Base-by-base conservation (phyloP, 35 echinoderm and acorn worm species). In the Lytechinus variegatus region DNA sequence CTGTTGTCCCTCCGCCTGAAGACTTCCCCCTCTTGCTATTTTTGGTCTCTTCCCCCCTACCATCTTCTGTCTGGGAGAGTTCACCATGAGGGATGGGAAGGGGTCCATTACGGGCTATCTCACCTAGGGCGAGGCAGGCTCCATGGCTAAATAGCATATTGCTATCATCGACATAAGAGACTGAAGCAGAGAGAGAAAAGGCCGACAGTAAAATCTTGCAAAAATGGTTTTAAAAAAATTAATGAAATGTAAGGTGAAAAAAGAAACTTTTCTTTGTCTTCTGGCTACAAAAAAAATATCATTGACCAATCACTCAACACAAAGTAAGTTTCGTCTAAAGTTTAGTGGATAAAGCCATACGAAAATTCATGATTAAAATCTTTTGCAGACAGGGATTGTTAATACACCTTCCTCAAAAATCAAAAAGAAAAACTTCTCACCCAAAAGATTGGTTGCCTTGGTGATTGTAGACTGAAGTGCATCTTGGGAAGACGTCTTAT, bases 41-140 rank as follows among this genome's bases (percentile, higher is more conserved):
- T 87, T 95, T 96, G 91, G 71, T 87, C 51, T 95, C 95, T 33
- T 95, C 95, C 54, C 16, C 86, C 54, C 71, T 58, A 16, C 53
- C 92, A 86, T 91, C 96, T 7, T 94, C 56, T 61, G 52, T 89
- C 54, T 97, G 94, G 88, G 71, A 92, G 6, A 96, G 94, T 87
- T 96, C 95, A 87, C 96, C 97, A 27, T 95, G 90, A 14, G 97
- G 96, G 56, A 99, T 54, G 10, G 96, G 96, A 21, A 99, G 97
- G 53, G 94, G 72, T 29, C 97, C 98, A 89, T 95, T 96, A 8
- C 97, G 92, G 44, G 96, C 94, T 21, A 99, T 99, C 89, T 97
- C 96, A 1, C 98, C 98, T 9, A 99, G 92, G 95, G 98, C 98
- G 5, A 96, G 89, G 51, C 96, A 97, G 4, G 98, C 97, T 52